Evolutionary conservation across 2,888 invertebrate genomes (phyloP).

Genomic region (Celastrina argiolus): DNA sequence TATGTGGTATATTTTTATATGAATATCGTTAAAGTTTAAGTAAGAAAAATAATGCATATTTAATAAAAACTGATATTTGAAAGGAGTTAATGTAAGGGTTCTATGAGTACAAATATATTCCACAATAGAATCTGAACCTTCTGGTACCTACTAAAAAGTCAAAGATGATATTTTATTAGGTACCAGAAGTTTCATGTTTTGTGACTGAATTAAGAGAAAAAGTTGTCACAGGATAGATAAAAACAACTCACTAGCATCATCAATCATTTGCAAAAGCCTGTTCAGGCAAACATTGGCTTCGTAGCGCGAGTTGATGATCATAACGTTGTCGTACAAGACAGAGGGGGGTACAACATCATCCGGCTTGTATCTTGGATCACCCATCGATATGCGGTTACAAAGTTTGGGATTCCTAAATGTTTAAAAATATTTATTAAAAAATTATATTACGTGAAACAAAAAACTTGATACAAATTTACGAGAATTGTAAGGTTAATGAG

Average conservation of each 20-base stretch:
- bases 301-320: slow-evolving; percentile 78
- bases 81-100: no score
- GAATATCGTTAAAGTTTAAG: background rate
- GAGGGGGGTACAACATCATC: slow-evolving; percentile 50
- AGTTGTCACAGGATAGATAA: background rate
- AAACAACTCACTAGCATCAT: slow-evolving; percentile 49
- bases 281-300: slow-evolving; percentile 72
- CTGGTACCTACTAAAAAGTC: no score
- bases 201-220: background rate
- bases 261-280: slow-evolving; percentile 57
- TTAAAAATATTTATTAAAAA: no score
- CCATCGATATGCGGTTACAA: slow-evolving; percentile 57
- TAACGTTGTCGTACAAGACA: slow-evolving; percentile 77
- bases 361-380: slow-evolving; percentile 51
- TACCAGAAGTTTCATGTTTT: background rate
- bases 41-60: background rate
- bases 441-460: no score
- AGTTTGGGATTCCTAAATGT: slow-evolving; percentile 33
- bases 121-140: no score
- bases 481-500: no score
- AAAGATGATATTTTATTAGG: no score
- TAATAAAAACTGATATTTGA: no score
- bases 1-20: background rate
- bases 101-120: no score
- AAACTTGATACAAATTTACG: no score